phyloP scores from a whole-genome alignment of 1,140 invertebrate genomes.

The Triops cancriformis region DNA sequence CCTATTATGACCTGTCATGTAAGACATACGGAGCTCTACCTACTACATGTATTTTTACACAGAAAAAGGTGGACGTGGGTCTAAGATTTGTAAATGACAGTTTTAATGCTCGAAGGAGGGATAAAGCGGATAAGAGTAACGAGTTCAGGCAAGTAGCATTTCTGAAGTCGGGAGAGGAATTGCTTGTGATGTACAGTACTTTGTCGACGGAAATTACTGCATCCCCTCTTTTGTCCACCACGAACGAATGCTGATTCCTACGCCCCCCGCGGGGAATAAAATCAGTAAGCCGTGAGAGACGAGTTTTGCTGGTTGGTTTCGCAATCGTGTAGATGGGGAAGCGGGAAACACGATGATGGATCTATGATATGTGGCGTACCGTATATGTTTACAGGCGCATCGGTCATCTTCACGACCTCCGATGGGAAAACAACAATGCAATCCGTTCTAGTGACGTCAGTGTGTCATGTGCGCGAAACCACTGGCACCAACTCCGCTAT shows the following conservation, averaged over 20 bases:
- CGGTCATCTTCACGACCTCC: background rate
- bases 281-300: background rate
- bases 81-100: too few relatives aligned
- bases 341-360: background rate
- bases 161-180: too few relatives aligned
- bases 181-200: too few relatives aligned
- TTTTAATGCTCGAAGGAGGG: too few relatives aligned
- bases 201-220: too few relatives aligned
- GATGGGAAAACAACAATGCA: background rate
- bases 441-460: background rate
- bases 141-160: too few relatives aligned
- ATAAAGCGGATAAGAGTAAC: too few relatives aligned
- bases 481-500: slow-evolving; percentile 15
- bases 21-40: too few relatives aligned
- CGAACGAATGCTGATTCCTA: background rate
- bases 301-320: background rate
- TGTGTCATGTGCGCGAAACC: background rate
- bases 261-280: background rate
- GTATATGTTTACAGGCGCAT: background rate
- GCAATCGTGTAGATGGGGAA: background rate
- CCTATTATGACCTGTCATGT: too few relatives aligned
- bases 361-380: background rate
- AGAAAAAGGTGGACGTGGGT: too few relatives aligned
- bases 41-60: too few relatives aligned
- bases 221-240: background rate